Evolutionary conservation across 2,888 invertebrate genomes (phyloP).

Genomic region (Polydesmus complanatus): DNA sequence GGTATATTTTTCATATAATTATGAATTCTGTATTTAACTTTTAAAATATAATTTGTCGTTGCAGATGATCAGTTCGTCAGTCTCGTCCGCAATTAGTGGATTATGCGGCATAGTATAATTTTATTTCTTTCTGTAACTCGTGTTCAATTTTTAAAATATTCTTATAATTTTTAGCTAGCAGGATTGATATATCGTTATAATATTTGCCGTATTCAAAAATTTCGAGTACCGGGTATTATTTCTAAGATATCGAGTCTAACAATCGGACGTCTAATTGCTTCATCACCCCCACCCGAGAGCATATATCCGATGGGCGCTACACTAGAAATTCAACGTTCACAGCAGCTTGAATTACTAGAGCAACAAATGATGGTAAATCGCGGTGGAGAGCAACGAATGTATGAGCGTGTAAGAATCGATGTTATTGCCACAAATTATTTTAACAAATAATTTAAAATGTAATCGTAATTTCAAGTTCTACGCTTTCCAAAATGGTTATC

Average conservation of each 20-base stretch:
- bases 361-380: constrained; percentile 34
- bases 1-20: constrained; percentile 28
- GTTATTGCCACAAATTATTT: too few species aligned
- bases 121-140: not conserved
- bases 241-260: constrained; percentile 28
- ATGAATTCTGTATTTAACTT: too few species aligned
- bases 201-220: constrained; percentile 31
- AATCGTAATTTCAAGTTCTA: not conserved
- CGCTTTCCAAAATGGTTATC: not conserved
- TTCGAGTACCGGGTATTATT: constrained; percentile 32
- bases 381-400: constrained; percentile 23
- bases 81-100: constrained; percentile 32
- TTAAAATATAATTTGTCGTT: constrained; percentile 4
- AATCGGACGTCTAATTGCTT: constrained; percentile 34
- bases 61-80: constrained; percentile 24
- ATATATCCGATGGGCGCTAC: constrained; percentile 38
- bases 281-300: constrained; percentile 30
- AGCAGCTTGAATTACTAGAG: constrained; percentile 37
- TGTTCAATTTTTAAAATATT: not conserved
- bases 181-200: constrained; percentile 36
- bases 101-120: constrained; percentile 35
- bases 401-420: not conserved
- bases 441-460: not conserved
- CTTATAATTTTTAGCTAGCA: constrained; percentile 28
- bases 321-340: constrained; percentile 38